These are phyloP conservation scores for Nothobranchius furzeri DNA, from an alignment of 2,113 vertebrate genomes.

Conservation along the genomic window DNA sequence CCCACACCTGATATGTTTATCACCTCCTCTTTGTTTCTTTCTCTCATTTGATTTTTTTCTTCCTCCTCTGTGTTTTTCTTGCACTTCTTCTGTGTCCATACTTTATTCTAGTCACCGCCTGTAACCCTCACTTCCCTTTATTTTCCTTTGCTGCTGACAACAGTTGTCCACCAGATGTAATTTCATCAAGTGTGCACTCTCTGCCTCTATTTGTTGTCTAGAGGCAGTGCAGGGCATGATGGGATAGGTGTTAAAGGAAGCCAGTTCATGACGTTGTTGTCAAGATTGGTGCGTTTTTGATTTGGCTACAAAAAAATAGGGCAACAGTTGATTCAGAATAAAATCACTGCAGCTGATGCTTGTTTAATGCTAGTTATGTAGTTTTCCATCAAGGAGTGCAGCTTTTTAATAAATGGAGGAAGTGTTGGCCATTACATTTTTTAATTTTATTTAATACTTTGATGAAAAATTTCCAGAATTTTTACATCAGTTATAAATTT, in stretches of 20 bases:
- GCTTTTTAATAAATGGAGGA: too few relatives aligned
- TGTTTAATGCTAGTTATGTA: not conserved
- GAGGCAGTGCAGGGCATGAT: constrained; percentile 25
- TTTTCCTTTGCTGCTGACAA: constrained; percentile 9
- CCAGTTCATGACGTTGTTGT: not conserved
- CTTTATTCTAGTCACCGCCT: constrained; percentile 19
- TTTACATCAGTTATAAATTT: too few relatives aligned
- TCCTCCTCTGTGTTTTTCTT: constrained; percentile 16
- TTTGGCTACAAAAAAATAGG: not conserved
- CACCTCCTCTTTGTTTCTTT: constrained; percentile 84
- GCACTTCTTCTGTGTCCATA: constrained; percentile 12
- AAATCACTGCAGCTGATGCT: constrained; percentile 4
- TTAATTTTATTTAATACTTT: too few relatives aligned
- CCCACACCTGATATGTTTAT: constrained; percentile 99
- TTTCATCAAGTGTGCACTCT: constrained; percentile 41
- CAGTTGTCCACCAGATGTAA: constrained; percentile 23
- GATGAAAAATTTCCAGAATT: too few relatives aligned
- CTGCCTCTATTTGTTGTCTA: not conserved
- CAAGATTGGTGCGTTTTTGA: not conserved
- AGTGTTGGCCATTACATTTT: too few relatives aligned
- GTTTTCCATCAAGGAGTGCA: not conserved
- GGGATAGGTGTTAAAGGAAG: constrained; percentile 19
- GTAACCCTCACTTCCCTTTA: constrained; percentile 19
- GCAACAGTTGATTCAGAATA: not conserved
- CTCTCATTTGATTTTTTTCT: constrained; percentile 39